Conservation (phyloP, 2,113 vertebrate species). For the Ageneiosus marmoratus region DNA sequence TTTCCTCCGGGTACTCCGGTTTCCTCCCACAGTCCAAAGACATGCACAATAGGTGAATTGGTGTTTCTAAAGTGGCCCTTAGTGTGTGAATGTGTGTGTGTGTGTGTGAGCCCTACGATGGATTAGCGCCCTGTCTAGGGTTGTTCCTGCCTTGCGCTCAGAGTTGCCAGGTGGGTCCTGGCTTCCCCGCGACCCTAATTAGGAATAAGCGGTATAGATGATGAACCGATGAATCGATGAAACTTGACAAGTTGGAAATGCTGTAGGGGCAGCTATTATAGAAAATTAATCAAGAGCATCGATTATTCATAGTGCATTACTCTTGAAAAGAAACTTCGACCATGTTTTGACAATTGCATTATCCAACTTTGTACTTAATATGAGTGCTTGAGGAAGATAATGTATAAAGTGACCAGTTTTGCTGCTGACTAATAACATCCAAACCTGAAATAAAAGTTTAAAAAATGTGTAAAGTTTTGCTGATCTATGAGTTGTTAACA, state of each 20-base stretch:
- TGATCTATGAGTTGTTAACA: background rate
- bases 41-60: no score
- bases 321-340: conserved; percentile 16
- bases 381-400: background rate
- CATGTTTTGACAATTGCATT: background rate
- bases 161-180: no score
- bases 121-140: no score
- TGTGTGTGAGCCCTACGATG: no score
- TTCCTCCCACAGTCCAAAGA: no score
- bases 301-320: conserved; percentile 56
- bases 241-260: background rate
- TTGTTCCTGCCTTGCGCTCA: no score
- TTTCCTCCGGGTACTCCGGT: no score
- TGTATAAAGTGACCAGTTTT: background rate
- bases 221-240: no score
- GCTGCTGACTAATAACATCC: background rate
- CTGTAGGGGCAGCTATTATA: background rate
- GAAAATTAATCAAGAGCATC: background rate
- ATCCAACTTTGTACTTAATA: background rate
- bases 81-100: no score
- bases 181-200: no score
- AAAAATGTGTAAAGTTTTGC: background rate
- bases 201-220: no score
- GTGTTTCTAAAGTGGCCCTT: no score
- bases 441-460: background rate